A percentile compares a stretch with the other conserved stretches of the same genome.
Evolutionary conservation across 1,140 invertebrate species (phyloP).

Genomic region (Gonioctena quinquepunctata): DNA sequence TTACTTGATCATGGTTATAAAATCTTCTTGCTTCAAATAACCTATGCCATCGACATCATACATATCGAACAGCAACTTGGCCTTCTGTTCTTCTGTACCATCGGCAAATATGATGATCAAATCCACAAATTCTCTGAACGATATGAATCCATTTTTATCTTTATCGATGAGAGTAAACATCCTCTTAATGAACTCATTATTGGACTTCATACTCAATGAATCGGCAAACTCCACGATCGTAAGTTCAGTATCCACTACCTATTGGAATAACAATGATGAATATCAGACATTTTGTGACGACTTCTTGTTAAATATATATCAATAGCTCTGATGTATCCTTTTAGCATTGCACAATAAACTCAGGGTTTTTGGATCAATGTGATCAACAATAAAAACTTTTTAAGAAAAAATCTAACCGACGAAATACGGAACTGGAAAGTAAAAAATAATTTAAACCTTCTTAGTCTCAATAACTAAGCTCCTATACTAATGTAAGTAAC

Average conservation of each 20-base stretch:
- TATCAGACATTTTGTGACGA: too few relatives aligned
- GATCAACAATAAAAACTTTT: too few relatives aligned
- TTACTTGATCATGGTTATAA: slow-evolving; percentile 63
- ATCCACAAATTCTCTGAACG: slow-evolving; percentile 68
- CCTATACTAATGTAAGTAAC: too few relatives aligned
- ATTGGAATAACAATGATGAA: too few relatives aligned
- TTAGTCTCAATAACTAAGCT: too few relatives aligned
- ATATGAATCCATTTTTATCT: slow-evolving; percentile 68
- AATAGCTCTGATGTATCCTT: too few relatives aligned
- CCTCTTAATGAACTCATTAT: slow-evolving; percentile 63
- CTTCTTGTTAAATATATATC: too few relatives aligned
- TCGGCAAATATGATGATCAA: slow-evolving; percentile 68
- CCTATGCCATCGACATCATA: slow-evolving; percentile 62
- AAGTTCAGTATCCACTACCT: slow-evolving; percentile 60
- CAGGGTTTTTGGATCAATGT: too few relatives aligned
- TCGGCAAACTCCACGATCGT: slow-evolving; percentile 66
- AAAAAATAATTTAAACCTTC: too few relatives aligned
- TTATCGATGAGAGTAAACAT: slow-evolving; percentile 69
- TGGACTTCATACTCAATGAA: slow-evolving; percentile 60
- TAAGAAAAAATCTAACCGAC: too few relatives aligned
- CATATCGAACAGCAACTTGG: slow-evolving; percentile 65
- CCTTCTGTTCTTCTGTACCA: slow-evolving; percentile 60
- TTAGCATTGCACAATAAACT: too few relatives aligned
- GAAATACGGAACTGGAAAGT: too few relatives aligned
- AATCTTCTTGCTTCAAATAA: slow-evolving; percentile 59